Evolutionary conservation across 2,113 vertebrate genomes (phyloP).

Genomic region (Crotophaga sulcirostris): DNA sequence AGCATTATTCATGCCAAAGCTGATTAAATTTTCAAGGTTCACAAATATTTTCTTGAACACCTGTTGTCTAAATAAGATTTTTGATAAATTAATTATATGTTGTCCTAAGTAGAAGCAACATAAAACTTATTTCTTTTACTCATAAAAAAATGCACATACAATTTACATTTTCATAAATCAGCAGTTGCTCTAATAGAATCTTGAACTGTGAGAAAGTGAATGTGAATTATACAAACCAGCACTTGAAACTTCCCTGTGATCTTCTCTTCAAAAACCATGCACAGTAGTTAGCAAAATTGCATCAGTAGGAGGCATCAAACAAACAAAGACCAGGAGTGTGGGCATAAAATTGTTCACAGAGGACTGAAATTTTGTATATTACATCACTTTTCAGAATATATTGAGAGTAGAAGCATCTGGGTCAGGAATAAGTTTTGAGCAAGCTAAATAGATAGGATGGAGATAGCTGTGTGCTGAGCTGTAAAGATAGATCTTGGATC

Average conservation of each 20-base stretch:
- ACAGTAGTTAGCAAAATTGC: background rate
- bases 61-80: background rate
- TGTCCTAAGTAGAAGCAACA: background rate
- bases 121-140: background rate
- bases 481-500: background rate
- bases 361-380: background rate
- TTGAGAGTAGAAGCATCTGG: background rate
- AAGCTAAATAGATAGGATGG: background rate
- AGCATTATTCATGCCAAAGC: background rate
- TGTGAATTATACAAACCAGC: background rate
- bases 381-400: background rate
- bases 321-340: background rate
- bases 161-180: background rate
- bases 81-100: background rate
- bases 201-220: background rate
- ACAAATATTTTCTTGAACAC: background rate
- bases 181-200: background rate
- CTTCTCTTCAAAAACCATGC: background rate
- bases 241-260: background rate
- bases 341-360: background rate
- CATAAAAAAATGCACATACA: background rate
- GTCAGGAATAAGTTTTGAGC: background rate
- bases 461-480: background rate
- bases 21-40: background rate
- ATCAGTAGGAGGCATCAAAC: background rate